A percentile compares a stretch with the other conserved stretches of the same genome.
phyloP scores from a whole-genome alignment of 1,140 invertebrate species.

The Formica selysi region DNA sequence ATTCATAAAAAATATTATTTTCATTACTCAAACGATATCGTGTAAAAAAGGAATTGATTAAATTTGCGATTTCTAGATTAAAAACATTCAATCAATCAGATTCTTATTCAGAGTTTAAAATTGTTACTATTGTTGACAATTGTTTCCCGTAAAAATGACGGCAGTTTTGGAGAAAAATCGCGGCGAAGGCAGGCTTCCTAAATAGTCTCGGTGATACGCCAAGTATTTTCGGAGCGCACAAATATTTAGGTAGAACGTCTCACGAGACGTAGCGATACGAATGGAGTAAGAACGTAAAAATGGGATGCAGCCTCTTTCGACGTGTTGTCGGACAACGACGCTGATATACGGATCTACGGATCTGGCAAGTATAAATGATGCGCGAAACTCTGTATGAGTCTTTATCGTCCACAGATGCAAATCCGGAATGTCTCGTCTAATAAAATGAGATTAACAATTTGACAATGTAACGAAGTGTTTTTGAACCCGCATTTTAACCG shows the following conservation, averaged over 20 bases:
- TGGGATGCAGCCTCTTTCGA: constrained; percentile 11
- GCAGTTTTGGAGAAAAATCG: neutral
- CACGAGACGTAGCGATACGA: constrained; percentile 46
- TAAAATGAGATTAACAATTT: neutral
- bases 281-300: constrained; percentile 60
- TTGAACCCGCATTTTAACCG: neutral
- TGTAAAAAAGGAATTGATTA: neutral
- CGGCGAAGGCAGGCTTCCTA: neutral
- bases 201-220: constrained; percentile 10
- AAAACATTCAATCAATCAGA: neutral
- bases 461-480: neutral
- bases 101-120: neutral
- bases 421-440: neutral
- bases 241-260: constrained; percentile 57
- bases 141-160: neutral
- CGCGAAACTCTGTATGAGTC: neutral
- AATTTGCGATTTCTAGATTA: neutral
- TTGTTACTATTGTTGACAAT: neutral
- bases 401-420: constrained; percentile 46
- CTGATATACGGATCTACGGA: constrained; percentile 43
- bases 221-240: constrained; percentile 58
- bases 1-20: constrained; percentile 2
- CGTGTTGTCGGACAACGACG: constrained; percentile 12
- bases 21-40: neutral
- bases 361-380: constrained; percentile 54